Evolutionary conservation across 2,797 vertebrate genomes (phyloP).

Genomic region (Phataginus tetradactyla): DNA sequence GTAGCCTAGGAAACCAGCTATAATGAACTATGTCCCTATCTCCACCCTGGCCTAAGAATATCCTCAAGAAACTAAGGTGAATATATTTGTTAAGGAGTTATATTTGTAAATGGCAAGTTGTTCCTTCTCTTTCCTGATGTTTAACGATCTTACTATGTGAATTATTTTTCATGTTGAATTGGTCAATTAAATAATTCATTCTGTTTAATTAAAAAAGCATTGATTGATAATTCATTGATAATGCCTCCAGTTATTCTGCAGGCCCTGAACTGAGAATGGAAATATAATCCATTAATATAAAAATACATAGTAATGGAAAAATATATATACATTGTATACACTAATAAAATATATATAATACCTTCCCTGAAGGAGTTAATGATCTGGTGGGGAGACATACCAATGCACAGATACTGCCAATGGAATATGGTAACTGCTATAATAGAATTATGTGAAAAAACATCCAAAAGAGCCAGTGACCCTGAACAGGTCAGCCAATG

Average conservation of each 20-base stretch:
- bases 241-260: slow-evolving; percentile 29
- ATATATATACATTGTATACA: no score
- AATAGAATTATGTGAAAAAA: background rate
- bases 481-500: background rate
- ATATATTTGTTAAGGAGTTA: background rate
- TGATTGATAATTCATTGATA: background rate
- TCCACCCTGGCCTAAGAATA: background rate
- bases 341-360: background rate
- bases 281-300: no score
- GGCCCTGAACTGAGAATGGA: background rate
- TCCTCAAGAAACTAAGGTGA: background rate
- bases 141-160: background rate
- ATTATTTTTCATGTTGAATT: background rate
- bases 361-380: background rate
- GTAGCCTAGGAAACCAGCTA: background rate
- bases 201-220: background rate
- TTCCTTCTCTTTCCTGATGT: slow-evolving; percentile 16
- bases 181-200: slow-evolving; percentile 34
- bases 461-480: background rate
- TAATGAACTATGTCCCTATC: background rate
- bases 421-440: background rate
- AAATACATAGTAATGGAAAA: no score
- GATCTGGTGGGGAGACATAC: background rate
- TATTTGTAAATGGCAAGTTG: background rate
- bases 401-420: slow-evolving; percentile 9